Evolutionary conservation across 2,888 invertebrate species (phyloP), one percentile per base, ranked within the genome.

Genomic region (Drosophila paucipuncta): DNA sequence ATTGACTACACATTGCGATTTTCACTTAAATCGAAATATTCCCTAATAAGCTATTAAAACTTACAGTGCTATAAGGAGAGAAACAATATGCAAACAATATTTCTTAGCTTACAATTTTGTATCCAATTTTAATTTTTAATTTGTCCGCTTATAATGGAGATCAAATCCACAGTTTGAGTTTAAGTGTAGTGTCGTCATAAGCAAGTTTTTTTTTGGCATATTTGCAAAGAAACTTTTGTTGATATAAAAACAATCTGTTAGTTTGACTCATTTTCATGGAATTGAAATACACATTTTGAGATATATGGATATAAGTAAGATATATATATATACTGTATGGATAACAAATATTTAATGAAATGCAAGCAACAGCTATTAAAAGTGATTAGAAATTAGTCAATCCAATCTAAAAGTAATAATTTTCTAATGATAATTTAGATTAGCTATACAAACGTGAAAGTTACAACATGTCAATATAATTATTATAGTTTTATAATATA

Each of bases 291-390:
- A 9, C 9, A n/a, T 39, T 39, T 39, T n/a, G 39, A n/a, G 4
- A 9, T 9, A 9, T n/a, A 9, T n/a, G 9, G 9, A 3, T 4
- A n/a, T 4, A n/a, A n/a, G 18, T 0, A 0, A 30, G 7, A 3
- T 7, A 18, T 18, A 39, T 37, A 18, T 39, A 10, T 33, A 33
- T 33, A 33, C 4, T 33, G 0, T 4, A 33, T 33, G 0, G 4
- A 11, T 4, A 4, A 33, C 3, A 37, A 16, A 16, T 41, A 11
- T 22, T 47, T 4, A 13, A 2, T 22, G 2, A 47, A 22, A 4
- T 7, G 7, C 1, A 47, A 22, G 7, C 22, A 47, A 13, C 47
- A 22, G 7, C 7, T 47, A 2, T 22, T 13, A 13, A 43, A 22
- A 22, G 0, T 22, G 7, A 47, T 22, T 22, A 1, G 47, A 47